Evolutionary conservation across 2,797 vertebrate species (phyloP), one percentile per base, ranked within the genome.

Genomic region (Decapterus maruadsi): DNA sequence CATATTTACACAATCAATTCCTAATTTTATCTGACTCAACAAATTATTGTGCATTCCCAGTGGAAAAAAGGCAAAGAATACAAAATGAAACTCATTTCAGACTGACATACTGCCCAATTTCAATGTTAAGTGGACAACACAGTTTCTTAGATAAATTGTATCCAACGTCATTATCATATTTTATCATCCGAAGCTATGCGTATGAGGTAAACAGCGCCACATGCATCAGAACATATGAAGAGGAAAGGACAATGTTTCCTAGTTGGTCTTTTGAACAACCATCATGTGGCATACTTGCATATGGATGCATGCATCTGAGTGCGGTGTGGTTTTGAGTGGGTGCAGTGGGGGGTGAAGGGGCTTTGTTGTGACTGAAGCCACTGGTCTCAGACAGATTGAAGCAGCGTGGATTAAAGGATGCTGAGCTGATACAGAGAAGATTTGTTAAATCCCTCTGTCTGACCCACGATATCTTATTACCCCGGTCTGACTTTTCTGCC

Each of bases 371-470:
- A 84, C 82, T 82, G 80, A 77, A 77, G 78, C 69, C 48, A 53
- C 77, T 65, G 72, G 78, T 83, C 73, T 74, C 87, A 91, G 92
- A 92, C 91, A 89, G 88, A 90, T 82, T 94, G 87, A 89, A 81
- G 73, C 72, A 68, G 68, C 61, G 45, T 45, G 88, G 91, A 92
- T 93, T 93, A 92, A 88, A 83, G 77, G 68, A 78, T 70, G 63
- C 77, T 87, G 78, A 88, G 86, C 85, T 83, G 86, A 92, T 90
- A 87, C 75, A 70, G 76, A 84, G 60, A 75, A 87, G 89, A 89
- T 93, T 90, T 91, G 76, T 87, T 60, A 90, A 92, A 92, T 92
- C 92, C 90, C 53, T 86, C 81, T 78, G 86, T 90, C 88, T 90
- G 81, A 89, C 82, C 81, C 82, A 56, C 51, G 2, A 48, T 84